phyloP scores from a whole-genome alignment of 2,797 vertebrate species.

The Rousettus madagascariensis region DNA sequence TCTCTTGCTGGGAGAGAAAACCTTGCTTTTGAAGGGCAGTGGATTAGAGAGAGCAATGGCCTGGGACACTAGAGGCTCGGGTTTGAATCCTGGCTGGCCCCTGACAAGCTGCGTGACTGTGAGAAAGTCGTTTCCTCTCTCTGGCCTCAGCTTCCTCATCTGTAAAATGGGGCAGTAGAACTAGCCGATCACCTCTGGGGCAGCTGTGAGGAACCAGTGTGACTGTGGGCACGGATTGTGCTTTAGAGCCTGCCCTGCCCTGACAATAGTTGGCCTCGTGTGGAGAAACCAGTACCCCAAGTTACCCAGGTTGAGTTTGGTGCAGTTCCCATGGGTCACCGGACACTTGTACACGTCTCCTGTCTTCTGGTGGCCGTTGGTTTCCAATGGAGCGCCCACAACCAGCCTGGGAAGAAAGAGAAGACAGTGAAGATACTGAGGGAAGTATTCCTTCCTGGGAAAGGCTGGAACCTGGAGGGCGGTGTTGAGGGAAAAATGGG shows the following conservation, averaged over 20 bases:
- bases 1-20: neutral
- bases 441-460: neutral
- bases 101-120: neutral
- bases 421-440: neutral
- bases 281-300: neutral
- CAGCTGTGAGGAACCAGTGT: neutral
- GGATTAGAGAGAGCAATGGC: neutral
- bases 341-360: conserved; percentile 98
- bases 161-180: neutral
- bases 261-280: fast-evolving
- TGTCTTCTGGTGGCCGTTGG: conserved; percentile 94
- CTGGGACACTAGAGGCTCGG: neutral
- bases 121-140: neutral
- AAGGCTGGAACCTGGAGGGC: neutral
- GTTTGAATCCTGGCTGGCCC: neutral
- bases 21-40: neutral
- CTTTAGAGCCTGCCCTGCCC: neutral
- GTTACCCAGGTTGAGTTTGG: conserved; percentile 97
- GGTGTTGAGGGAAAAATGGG: neutral
- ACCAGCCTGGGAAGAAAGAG: conserved; percentile 90
- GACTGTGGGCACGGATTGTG: fast-evolving
- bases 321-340: conserved; percentile 89
- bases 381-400: conserved; percentile 96
- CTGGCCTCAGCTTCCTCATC: neutral
- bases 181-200: neutral